phyloP scores from a whole-genome alignment of 1,140 invertebrate genomes.

The Nasonia longicornis region DNA sequence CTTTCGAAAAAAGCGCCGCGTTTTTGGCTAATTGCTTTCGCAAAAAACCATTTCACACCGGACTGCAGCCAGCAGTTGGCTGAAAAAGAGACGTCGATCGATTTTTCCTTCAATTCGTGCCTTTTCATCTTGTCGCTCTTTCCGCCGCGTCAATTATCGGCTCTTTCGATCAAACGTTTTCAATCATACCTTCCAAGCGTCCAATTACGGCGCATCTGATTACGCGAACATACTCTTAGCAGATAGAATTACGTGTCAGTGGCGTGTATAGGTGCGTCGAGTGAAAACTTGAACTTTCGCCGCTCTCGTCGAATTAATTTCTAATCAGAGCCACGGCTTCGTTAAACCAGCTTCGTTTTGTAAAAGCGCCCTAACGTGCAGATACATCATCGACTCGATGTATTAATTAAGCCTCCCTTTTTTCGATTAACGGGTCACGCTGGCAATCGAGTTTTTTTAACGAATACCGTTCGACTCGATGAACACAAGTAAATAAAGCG shows the following conservation, averaged over 20 bases:
- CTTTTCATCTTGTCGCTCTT: not conserved
- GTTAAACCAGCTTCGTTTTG: constrained; percentile 16
- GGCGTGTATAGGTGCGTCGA: constrained; percentile 2
- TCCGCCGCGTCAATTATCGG: constrained; percentile 11
- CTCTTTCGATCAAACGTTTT: constrained; percentile 22
- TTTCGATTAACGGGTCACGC: too few relatives aligned
- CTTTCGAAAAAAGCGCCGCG: too few relatives aligned
- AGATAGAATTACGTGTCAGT: constrained; percentile 5
- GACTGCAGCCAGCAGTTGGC: too few relatives aligned
- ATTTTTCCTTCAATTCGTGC: not conserved
- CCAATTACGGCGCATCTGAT: constrained; percentile 33
- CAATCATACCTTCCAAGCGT: constrained; percentile 1
- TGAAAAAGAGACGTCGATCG: not conserved
- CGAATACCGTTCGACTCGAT: too few relatives aligned
- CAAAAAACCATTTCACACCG: too few relatives aligned
- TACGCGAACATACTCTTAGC: constrained; percentile 1
- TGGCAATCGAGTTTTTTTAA: too few relatives aligned
- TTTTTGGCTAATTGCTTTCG: too few relatives aligned
- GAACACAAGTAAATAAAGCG: too few relatives aligned
- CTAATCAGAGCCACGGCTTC: constrained; percentile 20
- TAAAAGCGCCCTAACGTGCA: not conserved
- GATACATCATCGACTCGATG: not conserved
- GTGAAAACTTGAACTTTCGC: constrained; percentile 37
- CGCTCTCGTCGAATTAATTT: constrained; percentile 30
- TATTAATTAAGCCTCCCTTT: constrained; percentile 20